Base-by-base conservation (phyloP, 2,888 invertebrate species). In the Dolichomitus sp. region DNA sequence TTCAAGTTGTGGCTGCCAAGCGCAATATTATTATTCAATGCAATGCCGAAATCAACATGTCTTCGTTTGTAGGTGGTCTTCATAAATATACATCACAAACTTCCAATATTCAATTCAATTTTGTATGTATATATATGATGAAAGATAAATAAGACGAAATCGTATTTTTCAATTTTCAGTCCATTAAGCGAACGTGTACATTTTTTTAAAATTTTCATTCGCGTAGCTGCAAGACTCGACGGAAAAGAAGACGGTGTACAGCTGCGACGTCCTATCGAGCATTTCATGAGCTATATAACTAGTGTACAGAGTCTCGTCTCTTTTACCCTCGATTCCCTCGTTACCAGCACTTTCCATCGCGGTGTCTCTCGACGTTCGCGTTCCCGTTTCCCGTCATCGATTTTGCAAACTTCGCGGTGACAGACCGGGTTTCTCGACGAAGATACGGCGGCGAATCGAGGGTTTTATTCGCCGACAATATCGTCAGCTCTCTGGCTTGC, bases 361-460 rank as follows among this genome's bases (percentile, higher is more conserved):
- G 50, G 77, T 61, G 63, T 78, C 50, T 30, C 40, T 52, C 40
- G 52, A 9, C 9, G 52, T 50, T 27, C 61, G 33, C 69, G 65
- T 30, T 48, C 54, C 30, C 52, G 23, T 59, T 66, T 48, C 70
- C 59, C 48, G 72, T 81, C 76, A 81, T 76, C 81, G 76, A 81
- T 81, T 76, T 66, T 30, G 42, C 40, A 61, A 80, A 69, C 74
- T 74, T 45, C 11, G 40, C 42, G 27, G 23, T 42, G 50, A 61
- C 57, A 54, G 52, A 42, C 30, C 17, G 69, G 69, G 52, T 61
- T 40, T 80, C 50, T 33, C 57, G 27, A n/a, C 50, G 48, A 40
- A 61, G 68, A 19, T 30, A 69, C 52, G 23, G 23, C 23, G 52
- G 12, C 19, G 52, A 12, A 6, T n/a, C n/a, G n/a, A 6, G 48